Conservation (phyloP, 2,888 invertebrate species). For the Ditula angustiorana region DNA sequence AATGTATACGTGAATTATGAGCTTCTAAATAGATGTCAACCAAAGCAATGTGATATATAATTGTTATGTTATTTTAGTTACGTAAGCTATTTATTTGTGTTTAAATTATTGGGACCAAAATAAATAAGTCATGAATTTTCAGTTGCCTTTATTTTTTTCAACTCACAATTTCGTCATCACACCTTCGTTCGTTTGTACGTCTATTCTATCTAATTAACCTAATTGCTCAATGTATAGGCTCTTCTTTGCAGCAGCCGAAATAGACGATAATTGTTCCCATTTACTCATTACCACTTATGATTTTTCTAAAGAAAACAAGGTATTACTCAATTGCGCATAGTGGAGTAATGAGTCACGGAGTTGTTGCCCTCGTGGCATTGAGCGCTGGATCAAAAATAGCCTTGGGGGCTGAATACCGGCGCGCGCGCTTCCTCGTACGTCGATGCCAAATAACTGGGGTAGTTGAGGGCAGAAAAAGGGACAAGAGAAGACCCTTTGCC, state of each 20-base stretch:
- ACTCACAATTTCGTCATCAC: not conserved
- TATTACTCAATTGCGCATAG: constrained; percentile 49
- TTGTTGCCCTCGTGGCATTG: constrained; percentile 83
- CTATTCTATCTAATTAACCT: not conserved
- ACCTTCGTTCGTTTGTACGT: not conserved
- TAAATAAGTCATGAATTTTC: constrained; percentile 52
- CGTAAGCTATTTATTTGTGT: constrained; percentile 45
- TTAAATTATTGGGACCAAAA: constrained; percentile 70
- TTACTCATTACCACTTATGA: constrained; percentile 21
- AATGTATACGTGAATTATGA: constrained; percentile 21
- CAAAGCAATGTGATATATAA: constrained; percentile 49
- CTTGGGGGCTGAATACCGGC: not conserved
- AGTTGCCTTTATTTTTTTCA: constrained; percentile 41
- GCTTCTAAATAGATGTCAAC: constrained; percentile 32
- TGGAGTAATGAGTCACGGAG: constrained; percentile 70
- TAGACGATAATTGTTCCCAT: constrained; percentile 12
- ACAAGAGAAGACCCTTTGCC: too few species aligned
- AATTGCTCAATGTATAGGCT: not conserved
- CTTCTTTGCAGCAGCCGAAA: not conserved
- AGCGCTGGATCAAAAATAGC: constrained; percentile 56
- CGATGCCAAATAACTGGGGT: not conserved
- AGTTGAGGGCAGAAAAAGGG: not conserved
- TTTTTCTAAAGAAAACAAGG: constrained; percentile 7
- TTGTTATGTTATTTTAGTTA: constrained; percentile 48
- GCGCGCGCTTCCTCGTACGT: constrained; percentile 13